Evolutionary conservation across 2,113 vertebrate species (phyloP).

Genomic region (Menidia beryllina): DNA sequence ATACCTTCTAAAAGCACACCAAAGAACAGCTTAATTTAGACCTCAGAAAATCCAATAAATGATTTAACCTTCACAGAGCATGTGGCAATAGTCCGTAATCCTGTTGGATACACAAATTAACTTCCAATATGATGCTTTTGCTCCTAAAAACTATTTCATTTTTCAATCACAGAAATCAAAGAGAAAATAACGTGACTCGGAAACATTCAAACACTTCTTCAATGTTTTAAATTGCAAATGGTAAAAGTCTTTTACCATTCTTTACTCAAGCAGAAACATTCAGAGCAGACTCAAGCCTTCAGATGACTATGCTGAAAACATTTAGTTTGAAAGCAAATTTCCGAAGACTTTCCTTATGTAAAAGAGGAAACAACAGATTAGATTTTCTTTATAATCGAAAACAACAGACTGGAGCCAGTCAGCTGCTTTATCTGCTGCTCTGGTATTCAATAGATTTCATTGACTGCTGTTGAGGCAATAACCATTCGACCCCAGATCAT

Average conservation of each 20-base stretch:
- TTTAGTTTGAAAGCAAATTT: not conserved
- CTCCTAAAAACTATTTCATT: slow-evolving; percentile 60
- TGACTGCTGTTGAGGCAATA: slow-evolving; percentile 19
- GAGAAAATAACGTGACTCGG: slow-evolving; percentile 40
- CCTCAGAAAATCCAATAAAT: slow-evolving; percentile 61
- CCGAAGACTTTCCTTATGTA: not conserved
- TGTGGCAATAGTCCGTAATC: slow-evolving; percentile 62
- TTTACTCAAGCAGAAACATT: not conserved
- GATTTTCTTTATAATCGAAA: not conserved
- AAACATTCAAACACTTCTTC: slow-evolving; percentile 40
- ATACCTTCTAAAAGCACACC: slow-evolving; percentile 38
- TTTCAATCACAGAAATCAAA: slow-evolving; percentile 70
- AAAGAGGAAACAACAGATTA: not conserved
- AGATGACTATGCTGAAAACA: slow-evolving; percentile 1
- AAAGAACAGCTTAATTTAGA: slow-evolving; percentile 53
- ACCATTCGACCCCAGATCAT: slow-evolving; percentile 30
- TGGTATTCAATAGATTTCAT: slow-evolving; percentile 16
- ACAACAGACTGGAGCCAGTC: slow-evolving; percentile 17
- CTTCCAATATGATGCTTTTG: slow-evolving; percentile 53
- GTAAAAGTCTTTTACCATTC: slow-evolving; percentile 7
- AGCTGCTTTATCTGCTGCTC: not conserved
- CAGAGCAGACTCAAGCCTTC: not conserved
- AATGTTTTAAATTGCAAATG: slow-evolving; percentile 18
- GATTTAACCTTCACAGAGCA: slow-evolving; percentile 67
- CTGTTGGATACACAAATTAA: slow-evolving; percentile 69